These are phyloP conservation scores for Nyctalus aviator DNA, from an alignment of 2,797 vertebrate genomes.

Conservation along the genomic window DNA sequence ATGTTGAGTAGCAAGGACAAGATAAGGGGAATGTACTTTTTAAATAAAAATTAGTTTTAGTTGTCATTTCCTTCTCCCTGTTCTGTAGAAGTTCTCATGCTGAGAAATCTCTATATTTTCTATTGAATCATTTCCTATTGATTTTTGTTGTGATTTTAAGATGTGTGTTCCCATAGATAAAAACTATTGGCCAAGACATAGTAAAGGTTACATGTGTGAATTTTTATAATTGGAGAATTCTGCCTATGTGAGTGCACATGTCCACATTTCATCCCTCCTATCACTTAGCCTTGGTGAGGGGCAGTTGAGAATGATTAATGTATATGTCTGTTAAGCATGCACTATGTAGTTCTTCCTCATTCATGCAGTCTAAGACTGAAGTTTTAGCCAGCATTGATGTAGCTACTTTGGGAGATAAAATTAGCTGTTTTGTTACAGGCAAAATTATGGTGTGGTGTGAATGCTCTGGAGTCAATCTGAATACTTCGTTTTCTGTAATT, in stretches of 20 bases:
- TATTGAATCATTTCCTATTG: conserved; percentile 77
- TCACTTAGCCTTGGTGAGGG: background rate
- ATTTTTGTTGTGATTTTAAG: conserved; percentile 73
- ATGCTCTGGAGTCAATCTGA: background rate
- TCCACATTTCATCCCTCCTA: background rate
- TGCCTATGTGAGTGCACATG: background rate
- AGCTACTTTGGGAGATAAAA: conserved; percentile 38
- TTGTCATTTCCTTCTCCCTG: conserved; percentile 26
- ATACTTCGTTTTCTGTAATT: conserved; percentile 52
- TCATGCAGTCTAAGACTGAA: background rate
- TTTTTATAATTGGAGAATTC: conserved; percentile 25
- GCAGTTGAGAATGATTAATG: background rate
- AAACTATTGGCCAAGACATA: conserved; percentile 15
- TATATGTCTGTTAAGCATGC: conserved; percentile 25
- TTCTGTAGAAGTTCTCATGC: conserved; percentile 60
- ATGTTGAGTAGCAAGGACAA: conserved; percentile 47
- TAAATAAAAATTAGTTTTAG: conserved; percentile 23
- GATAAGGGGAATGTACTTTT: conserved; percentile 11
- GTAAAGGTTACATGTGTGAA: background rate
- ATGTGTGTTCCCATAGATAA: conserved; percentile 52
- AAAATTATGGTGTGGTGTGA: conserved; percentile 35
- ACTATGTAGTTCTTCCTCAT: background rate
- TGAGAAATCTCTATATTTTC: conserved; percentile 78
- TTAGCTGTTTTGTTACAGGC: background rate
- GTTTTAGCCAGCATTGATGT: background rate